These are phyloP conservation scores for Parauchenoglanis punctatus DNA, from an alignment of 2,797 vertebrate species.

Conservation along the genomic window DNA sequence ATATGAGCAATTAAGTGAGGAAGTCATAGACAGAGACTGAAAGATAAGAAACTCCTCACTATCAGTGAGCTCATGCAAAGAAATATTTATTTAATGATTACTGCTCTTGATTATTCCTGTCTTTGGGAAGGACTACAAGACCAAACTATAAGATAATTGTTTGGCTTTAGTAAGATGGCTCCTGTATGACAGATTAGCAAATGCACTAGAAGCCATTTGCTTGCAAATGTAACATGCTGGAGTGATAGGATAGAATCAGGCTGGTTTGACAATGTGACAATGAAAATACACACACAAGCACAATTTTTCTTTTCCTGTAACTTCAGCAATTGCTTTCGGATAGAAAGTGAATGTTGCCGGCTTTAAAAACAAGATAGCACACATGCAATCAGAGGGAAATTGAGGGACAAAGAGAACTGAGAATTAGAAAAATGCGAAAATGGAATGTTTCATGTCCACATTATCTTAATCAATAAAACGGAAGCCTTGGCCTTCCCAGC, in stretches of 20 bases:
- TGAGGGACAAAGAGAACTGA: constrained; percentile 43
- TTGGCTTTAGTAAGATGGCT: not conserved
- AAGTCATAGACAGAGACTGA: not conserved
- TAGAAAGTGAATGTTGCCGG: not conserved
- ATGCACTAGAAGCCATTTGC: not conserved
- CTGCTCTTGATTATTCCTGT: constrained; percentile 5
- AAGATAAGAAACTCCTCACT: constrained; percentile 6
- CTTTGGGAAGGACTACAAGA: not conserved
- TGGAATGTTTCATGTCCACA: constrained; percentile 55
- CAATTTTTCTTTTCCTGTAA: not conserved
- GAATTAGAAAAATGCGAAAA: constrained; percentile 32
- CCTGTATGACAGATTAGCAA: not conserved
- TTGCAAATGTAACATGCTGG: not conserved
- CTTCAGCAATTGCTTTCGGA: not conserved
- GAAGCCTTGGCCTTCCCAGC: constrained; percentile 28
- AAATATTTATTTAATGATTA: not conserved
- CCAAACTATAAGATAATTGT: not conserved
- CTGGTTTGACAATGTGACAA: not conserved
- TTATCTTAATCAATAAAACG: constrained; percentile 56
- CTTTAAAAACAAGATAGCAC: constrained; percentile 9
- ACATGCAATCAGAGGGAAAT: constrained; percentile 33
- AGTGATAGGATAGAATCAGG: not conserved
- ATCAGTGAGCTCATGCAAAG: not conserved
- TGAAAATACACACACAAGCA: not conserved
- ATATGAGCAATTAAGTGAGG: constrained; percentile 7